Percentiles rank a stretch among this genome's conserved stretches.
Conservation (phyloP, 1,140 invertebrate genomes). For the Drosophila pseudoananassae region DNA sequence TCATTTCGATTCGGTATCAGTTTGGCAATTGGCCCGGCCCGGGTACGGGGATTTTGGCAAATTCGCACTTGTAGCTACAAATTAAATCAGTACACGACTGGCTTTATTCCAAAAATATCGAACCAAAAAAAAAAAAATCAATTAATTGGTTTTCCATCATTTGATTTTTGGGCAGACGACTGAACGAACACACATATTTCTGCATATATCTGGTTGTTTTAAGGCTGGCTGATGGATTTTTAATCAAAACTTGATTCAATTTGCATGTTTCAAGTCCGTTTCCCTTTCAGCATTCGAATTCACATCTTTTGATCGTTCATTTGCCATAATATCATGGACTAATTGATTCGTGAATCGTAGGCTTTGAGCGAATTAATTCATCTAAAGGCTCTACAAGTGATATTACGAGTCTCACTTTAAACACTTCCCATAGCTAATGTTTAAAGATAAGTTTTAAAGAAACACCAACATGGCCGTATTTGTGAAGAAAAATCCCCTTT, state of each 20-base stretch:
- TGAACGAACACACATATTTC: background rate
- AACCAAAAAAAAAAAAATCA: constrained; percentile 25
- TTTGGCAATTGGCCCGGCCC: constrained; percentile 11
- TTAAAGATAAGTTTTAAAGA: constrained; percentile 5
- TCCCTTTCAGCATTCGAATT: constrained; percentile 16
- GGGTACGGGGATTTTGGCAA: constrained; percentile 12
- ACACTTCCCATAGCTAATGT: background rate
- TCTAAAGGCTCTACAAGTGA: background rate
- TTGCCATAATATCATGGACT: constrained; percentile 37
- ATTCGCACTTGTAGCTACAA: constrained; percentile 44
- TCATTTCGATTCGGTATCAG: constrained; percentile 43
- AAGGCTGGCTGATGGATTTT: constrained; percentile 41
- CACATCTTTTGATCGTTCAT: constrained; percentile 31
- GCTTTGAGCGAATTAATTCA: constrained; percentile 38
- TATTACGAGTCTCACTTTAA: background rate
- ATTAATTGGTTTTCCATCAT: constrained; percentile 35
- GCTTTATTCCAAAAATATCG: background rate
- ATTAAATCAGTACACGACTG: constrained; percentile 31
- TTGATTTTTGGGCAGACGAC: constrained; percentile 24
- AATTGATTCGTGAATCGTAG: constrained; percentile 56
- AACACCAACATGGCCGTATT: constrained; percentile 25
- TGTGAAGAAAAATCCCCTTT: constrained; percentile 8
- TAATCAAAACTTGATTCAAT: constrained; percentile 59
- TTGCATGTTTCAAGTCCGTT: constrained; percentile 58
- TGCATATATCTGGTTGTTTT: constrained; percentile 46